Conservation (phyloP, 2,888 invertebrate species). For the Amblyjoppa proteus region DNA sequence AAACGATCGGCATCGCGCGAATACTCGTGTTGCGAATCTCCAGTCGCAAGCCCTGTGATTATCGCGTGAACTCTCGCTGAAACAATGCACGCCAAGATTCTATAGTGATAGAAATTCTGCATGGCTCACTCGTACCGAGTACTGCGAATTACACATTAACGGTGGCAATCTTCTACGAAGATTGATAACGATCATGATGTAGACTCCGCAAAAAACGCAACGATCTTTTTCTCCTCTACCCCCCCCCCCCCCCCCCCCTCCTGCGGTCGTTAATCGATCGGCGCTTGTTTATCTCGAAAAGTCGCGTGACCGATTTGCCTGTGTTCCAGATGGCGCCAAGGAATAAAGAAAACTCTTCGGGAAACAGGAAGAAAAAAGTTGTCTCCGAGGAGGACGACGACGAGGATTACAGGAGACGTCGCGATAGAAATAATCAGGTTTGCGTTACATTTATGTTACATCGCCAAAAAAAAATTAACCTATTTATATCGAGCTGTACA, state of each 20-base stretch:
- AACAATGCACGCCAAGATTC: constrained; percentile 6
- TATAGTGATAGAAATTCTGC: not conserved
- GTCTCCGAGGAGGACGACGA: constrained; percentile 88
- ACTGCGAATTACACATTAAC: constrained; percentile 17
- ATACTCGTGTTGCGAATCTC: constrained; percentile 37
- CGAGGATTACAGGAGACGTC: constrained; percentile 90
- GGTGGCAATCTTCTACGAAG: not conserved
- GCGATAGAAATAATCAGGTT: constrained; percentile 93
- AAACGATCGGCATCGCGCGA: constrained; percentile 68
- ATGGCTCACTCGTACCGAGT: not conserved
- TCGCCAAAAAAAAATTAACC: not conserved
- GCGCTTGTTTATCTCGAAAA: not conserved
- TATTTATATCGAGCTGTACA: not conserved
- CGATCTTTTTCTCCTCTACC: not conserved
- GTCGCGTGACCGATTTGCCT: constrained; percentile 22
- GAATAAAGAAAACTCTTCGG: constrained; percentile 80
- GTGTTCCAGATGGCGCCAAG: constrained; percentile 82
- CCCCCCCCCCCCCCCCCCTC: not conserved
- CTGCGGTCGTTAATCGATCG: constrained; percentile 11
- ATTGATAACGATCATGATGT: constrained; percentile 32
- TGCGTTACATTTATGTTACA: not conserved
- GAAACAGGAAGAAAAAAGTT: constrained; percentile 77
- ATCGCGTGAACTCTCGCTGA: constrained; percentile 26
- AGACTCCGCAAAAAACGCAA: not conserved
- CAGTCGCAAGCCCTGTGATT: constrained; percentile 27